These are phyloP conservation scores for Fringilla coelebs DNA, from an alignment of 2,797 vertebrate species.

Conservation along the genomic window DNA sequence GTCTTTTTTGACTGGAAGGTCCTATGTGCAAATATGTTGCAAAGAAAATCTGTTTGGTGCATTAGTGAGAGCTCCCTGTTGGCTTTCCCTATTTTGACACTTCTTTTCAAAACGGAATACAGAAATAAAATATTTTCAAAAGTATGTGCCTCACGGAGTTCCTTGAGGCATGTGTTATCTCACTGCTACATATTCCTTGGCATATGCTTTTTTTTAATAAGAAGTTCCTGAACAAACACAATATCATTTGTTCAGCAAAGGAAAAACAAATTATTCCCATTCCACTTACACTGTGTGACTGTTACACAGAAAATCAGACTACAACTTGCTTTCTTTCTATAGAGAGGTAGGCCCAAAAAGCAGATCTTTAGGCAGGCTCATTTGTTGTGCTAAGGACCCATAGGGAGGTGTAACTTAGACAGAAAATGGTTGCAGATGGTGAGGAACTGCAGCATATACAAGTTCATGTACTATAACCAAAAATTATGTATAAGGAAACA, in stretches of 20 bases:
- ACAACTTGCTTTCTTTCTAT: neutral
- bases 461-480: neutral
- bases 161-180: slow-evolving; percentile 49
- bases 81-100: neutral
- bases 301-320: neutral
- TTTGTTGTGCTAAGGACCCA: neutral
- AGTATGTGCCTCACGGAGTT: neutral
- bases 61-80: slow-evolving; percentile 2
- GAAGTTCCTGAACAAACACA: neutral
- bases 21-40: neutral
- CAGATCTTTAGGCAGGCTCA: neutral
- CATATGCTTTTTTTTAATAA: neutral
- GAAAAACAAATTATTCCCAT: slow-evolving; percentile 12
- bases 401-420: neutral
- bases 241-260: slow-evolving; percentile 14
- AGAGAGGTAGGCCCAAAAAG: neutral
- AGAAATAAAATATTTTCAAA: slow-evolving; percentile 48
- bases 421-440: neutral
- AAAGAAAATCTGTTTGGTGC: slow-evolving; percentile 3
- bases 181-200: slow-evolving; percentile 12
- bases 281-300: neutral
- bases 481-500: neutral
- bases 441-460: neutral
- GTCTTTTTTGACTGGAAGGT: neutral
- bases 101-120: neutral